Evolutionary conservation across 2,113 vertebrate species (phyloP), one percentile per base, ranked within the genome.

Genomic region (Actenoides lindsayi): DNA sequence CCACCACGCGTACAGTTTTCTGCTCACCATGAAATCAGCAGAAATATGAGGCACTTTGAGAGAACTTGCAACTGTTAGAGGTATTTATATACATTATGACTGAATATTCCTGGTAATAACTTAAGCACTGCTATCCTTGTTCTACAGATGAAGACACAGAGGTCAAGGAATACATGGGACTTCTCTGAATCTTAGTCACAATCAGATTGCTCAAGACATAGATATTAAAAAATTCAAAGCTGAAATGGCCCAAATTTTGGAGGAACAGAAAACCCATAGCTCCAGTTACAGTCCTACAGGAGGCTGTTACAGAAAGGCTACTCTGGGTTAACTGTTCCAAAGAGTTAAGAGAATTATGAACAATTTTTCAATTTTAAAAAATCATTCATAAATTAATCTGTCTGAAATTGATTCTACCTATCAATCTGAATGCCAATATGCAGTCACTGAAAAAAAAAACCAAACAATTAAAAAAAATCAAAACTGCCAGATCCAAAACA

Each of bases 311-410:
- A 44, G 13, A 65, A 73, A 6, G 41, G 39, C 44, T 80, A 37
- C 4, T 18, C 42, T 56, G n/a, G 28, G 50, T 80, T 79, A 82
- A 11, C 30, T 42, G 41, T n/a, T 75, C 28, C 42, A 75, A 95
- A 51, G 65, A 82, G 73, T 75, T 70, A 94, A 93, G 65, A 87
- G 46, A 85, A 85, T 74, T 69, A 87, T 0, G 0, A 85, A 56
- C 27, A 53, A 42, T 41, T 93, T 91, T 84, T 82, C 23, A 48
- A 60, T 75, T 91, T 54, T 1, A 69, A 92, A 94, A 95, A 86
- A 81, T 92, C 44, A 64, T 93, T 94, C 65, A 54, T 81, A 83
- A 94, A 92, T 89, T 86, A 87, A 95, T 93, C 79, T 83, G 59
- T 75, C 67, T 94, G 76, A 94, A 86, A 96, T 57, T 63, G 59